A percentile compares a stretch with the other conserved stretches of the same genome.
Evolutionary conservation across 2,888 invertebrate species (phyloP).

Genomic region (Pyralis farinalis): DNA sequence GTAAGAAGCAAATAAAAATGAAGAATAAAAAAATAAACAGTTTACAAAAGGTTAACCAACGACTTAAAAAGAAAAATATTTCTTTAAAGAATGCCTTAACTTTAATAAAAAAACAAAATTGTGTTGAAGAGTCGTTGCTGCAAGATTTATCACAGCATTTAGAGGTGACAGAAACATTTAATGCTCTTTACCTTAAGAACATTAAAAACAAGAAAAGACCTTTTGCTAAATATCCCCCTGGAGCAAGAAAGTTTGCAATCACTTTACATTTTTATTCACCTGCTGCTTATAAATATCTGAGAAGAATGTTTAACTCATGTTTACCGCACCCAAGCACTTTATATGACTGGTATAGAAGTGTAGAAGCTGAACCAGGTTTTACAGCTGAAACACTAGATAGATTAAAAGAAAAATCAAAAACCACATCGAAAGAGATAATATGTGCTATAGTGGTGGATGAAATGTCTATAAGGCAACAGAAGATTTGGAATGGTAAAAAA

Average conservation of each 20-base stretch:
- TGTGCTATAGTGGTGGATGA: constrained; percentile 19
- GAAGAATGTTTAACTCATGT: constrained; percentile 6
- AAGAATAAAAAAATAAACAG: too few relatives aligned
- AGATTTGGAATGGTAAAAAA: constrained; percentile 16
- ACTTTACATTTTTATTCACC: constrained; percentile 19
- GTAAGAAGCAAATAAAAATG: too few relatives aligned
- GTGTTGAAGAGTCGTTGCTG: too few relatives aligned
- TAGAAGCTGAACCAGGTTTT: constrained; percentile 12
- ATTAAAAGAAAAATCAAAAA: constrained; percentile 15
- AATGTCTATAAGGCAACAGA: constrained; percentile 19
- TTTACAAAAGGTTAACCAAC: too few relatives aligned
- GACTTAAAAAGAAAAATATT: too few relatives aligned
- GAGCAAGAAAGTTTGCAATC: constrained; percentile 11
- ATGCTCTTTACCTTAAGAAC: too few relatives aligned
- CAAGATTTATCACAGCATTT: too few relatives aligned
- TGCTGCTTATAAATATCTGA: constrained; percentile 14
- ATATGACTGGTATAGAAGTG: constrained; percentile 5
- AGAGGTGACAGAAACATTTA: too few relatives aligned
- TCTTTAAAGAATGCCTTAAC: too few relatives aligned
- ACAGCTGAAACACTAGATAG: constrained; percentile 16
- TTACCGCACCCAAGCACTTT: constrained; percentile 6
- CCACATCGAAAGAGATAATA: constrained; percentile 4
- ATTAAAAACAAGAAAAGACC: too few relatives aligned
- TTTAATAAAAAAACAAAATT: too few relatives aligned
- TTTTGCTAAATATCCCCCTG: too few relatives aligned